Evolutionary conservation across 2,888 invertebrate species (phyloP), one percentile per base, ranked within the genome.

Genomic region (Pantelozetes paolii): DNA sequence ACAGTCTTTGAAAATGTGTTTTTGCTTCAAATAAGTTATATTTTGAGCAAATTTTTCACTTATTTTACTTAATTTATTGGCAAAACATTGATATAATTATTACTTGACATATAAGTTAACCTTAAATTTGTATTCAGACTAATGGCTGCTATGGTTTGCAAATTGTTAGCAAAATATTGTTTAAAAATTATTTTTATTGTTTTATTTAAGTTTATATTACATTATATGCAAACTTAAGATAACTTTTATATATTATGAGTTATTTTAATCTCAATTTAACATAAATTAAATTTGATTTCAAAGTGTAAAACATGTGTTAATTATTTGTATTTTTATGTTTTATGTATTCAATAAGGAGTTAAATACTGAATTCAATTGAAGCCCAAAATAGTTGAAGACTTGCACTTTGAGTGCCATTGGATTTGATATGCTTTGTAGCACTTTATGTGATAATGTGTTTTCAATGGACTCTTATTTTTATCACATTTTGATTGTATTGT

Each of bases 191-290:
- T 45, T 50, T 50, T 50, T 50, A 50, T 50, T 50, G 20, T 20
- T 50, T 45, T 50, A 36, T 50, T 15, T n/a, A n/a, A n/a, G n/a
- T n/a, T n/a, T n/a, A n/a, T n/a, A n/a, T n/a, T n/a, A n/a, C n/a
- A 50, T 50, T 50, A 50, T n/a, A 50, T 50, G 50, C 50, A 50
- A 50, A n/a, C 13, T 45, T 13, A n/a, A n/a, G n/a, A n/a, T n/a
- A n/a, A n/a, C n/a, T n/a, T n/a, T n/a, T n/a, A n/a, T n/a, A n/a
- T n/a, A 40, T 40, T 6, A 40, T 40, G 13, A 40, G 2, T 45
- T 45, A n/a, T 45, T 45, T 45, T 45, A 45, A 45, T 45, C 18
- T 45, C 18, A 2, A 50, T 50, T n/a, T 50, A n/a, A 20, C 6
- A n/a, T 20, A 50, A 3, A 50, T n/a, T n/a, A 50, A n/a, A 20